These are phyloP conservation scores for Eristalis arbustorum DNA, from an alignment of 2,888 invertebrate genomes.

Conservation along the genomic window DNA sequence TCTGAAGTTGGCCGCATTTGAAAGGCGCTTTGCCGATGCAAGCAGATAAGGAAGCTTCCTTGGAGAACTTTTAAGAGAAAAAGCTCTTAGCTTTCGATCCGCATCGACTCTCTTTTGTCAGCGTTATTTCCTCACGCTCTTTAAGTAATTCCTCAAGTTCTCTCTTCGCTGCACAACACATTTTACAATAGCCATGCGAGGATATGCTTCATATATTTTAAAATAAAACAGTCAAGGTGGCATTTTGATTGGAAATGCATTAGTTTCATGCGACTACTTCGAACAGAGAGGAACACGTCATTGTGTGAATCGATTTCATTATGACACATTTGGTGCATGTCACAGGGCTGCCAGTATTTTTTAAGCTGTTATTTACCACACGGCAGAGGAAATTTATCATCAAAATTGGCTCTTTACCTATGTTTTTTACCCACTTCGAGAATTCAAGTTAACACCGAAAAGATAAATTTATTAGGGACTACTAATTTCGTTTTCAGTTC, in stretches of 20 bases:
- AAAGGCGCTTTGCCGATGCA: neutral
- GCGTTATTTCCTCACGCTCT: neutral
- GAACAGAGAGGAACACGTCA: too few species aligned
- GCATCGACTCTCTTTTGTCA: constrained; percentile 36
- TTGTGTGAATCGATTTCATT: too few species aligned
- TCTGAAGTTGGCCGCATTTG: neutral
- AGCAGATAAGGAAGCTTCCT: constrained; percentile 23
- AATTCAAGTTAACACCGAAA: too few species aligned
- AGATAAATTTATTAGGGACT: too few species aligned
- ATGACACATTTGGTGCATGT: too few species aligned
- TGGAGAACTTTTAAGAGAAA: neutral
- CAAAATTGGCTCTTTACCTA: too few species aligned
- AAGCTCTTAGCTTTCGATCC: neutral
- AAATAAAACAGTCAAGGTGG: neutral
- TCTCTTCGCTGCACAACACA: neutral
- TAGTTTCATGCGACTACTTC: too few species aligned
- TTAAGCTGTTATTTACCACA: too few species aligned
- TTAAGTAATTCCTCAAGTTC: neutral
- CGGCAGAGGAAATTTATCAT: too few species aligned
- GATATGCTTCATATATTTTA: neutral
- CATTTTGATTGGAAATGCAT: neutral
- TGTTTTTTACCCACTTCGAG: too few species aligned
- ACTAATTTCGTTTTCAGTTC: too few species aligned
- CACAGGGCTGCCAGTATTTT: too few species aligned
- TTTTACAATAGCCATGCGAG: neutral